Conservation (phyloP, 2,113 vertebrate genomes). For the Rousettus leschenaultii region DNA sequence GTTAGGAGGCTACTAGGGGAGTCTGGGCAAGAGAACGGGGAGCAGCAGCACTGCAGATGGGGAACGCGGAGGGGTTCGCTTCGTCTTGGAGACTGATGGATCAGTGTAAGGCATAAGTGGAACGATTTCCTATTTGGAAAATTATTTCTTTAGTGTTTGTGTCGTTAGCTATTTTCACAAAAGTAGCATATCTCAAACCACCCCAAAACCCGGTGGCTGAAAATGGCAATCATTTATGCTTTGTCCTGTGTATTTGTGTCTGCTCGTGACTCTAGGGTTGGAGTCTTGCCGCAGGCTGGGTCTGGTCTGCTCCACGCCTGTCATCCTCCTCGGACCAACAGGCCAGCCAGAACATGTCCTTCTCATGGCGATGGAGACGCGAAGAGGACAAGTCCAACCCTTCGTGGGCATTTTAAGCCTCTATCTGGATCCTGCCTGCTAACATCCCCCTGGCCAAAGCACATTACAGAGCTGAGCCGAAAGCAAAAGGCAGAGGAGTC, state of each 20-base stretch:
- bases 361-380: not conserved
- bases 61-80: not conserved
- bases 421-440: not conserved
- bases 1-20: not conserved
- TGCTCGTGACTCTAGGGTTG: not conserved
- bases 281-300: no score
- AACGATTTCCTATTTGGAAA: conserved; percentile 1
- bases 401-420: not conserved
- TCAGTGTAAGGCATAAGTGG: not conserved
- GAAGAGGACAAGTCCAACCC: not conserved
- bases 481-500: not conserved
- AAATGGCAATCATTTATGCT: not conserved
- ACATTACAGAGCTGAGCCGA: not conserved
- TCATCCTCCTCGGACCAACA: not conserved
- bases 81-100: not conserved
- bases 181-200: not conserved
- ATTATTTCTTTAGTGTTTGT: not conserved
- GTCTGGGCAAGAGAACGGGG: not conserved
- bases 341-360: not conserved
- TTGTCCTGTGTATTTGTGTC: not conserved
- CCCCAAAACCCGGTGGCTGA: not conserved
- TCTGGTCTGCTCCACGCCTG: not conserved
- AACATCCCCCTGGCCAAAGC: not conserved
- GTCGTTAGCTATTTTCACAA: not conserved
- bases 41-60: not conserved